phyloP scores from a whole-genome alignment of 37 sponge, comb jelly and placozoan species.

The Diacarnus erythraeanus region DNA sequence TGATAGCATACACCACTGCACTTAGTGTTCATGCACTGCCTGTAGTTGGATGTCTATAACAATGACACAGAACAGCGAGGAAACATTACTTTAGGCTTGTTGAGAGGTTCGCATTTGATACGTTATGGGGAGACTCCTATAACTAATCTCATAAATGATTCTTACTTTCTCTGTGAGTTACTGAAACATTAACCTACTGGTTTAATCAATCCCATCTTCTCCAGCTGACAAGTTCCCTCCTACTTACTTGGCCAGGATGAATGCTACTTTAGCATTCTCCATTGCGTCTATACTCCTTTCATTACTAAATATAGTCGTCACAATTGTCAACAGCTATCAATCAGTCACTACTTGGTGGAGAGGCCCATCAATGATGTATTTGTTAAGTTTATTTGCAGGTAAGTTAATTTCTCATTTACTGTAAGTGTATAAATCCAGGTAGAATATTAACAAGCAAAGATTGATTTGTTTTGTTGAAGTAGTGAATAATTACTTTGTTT shows the following conservation, averaged over 20 bases:
- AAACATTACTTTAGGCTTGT: slow-evolving; percentile 21
- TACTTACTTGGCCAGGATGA: slow-evolving; percentile 15
- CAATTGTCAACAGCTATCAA: slow-evolving; percentile 71
- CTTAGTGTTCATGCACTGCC: background rate
- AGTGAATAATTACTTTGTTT: too few relatives aligned
- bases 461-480: too few relatives aligned
- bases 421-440: too few relatives aligned
- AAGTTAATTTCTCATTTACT: slow-evolving; percentile 5
- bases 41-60: background rate
- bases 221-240: slow-evolving; percentile 15
- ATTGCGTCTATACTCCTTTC: slow-evolving; percentile 43
- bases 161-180: slow-evolving; percentile 17
- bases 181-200: background rate
- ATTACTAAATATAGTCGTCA: slow-evolving; percentile 24
- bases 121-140: background rate
- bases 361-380: slow-evolving; percentile 68
- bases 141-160: background rate
- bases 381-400: slow-evolving; percentile 60
- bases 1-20: background rate
- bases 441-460: too few relatives aligned
- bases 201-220: background rate
- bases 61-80: slow-evolving; percentile 6
- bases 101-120: slow-evolving; percentile 13
- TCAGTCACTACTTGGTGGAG: slow-evolving; percentile 66
- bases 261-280: slow-evolving; percentile 33